Base-by-base conservation (phyloP, 2,888 invertebrate genomes). In the Mechanitis mazaeus region DNA sequence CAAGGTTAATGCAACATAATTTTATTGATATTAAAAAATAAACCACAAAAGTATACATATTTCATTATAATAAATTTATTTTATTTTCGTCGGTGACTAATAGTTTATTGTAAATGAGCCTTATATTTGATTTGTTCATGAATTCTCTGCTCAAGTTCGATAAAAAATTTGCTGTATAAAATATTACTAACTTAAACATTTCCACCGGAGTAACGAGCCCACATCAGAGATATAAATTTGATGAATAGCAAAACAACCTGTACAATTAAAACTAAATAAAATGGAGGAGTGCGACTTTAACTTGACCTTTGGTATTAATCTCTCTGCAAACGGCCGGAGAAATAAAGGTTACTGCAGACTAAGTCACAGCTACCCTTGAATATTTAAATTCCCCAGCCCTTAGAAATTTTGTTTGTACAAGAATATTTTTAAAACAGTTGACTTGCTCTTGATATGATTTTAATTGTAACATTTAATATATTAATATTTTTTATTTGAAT, bases 301-400 rank as follows among this genome's bases (percentile, higher is more conserved):
- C 71, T 68, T 63, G 76, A 81, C 80, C 80, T 80, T 80, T 81
- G 75, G 71, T 75, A 81, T 82, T 81, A 71, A 68, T 65, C 57
- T 74, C 71, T 70, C 68, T 69, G 66, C 64, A 68, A 64, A 66
- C 70, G 64, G 71, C 64, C 64, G 58, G 67, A 63, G 61, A 66
- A 68, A 71, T 69, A 68, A 68, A 63, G 62, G 62, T 64, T 62
- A 55, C 69, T 62, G 60, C 60, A 65, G 60, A 63, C 68, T 68
- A 69, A 64, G 68, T 62, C 61, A 66, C 68, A 58, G 60, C 59
- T 64, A 62, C 65, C 64, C 7, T 63, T 79, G 74, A 79, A 80
- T 80, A 75, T 79, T 79, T 76, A 69, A 75, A 57, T 54, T 33
- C 54, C 35, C 20, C 20, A 20, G 56, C 64, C 64, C 63, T 58